A percentile compares a stretch with the other conserved stretches of the same genome.
These are phyloP conservation scores for Mormyrus hasselquistii DNA, from an alignment of 2,797 vertebrate genomes.

Conservation along the genomic window DNA sequence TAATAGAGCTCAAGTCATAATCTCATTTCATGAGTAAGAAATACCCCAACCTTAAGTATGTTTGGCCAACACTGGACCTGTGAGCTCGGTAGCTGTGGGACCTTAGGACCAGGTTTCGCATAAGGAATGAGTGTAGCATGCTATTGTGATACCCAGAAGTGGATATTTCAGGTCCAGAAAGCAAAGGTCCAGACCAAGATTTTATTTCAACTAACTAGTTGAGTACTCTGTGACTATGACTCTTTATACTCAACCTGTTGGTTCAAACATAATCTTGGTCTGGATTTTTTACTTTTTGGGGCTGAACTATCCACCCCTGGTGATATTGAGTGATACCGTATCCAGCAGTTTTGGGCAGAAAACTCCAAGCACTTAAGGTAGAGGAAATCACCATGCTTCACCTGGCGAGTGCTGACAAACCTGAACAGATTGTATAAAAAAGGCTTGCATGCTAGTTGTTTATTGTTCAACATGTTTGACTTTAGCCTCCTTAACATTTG, in stretches of 20 bases:
- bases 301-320: not conserved
- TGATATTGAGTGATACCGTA: not conserved
- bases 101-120: not conserved
- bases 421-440: not conserved
- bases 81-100: not conserved
- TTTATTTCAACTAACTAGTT: not conserved
- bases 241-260: not conserved
- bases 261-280: not conserved
- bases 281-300: not conserved
- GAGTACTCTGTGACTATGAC: not conserved
- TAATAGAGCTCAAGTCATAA: not conserved
- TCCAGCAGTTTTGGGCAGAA: not conserved
- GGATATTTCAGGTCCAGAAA: not conserved
- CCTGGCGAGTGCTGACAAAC: not conserved
- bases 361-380: not conserved
- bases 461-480: not conserved
- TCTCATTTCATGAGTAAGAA: not conserved
- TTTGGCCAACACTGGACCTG: not conserved
- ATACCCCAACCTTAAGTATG: not conserved
- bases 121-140: not conserved
- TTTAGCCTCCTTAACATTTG: not conserved
- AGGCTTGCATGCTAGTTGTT: not conserved
- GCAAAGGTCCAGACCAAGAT: not conserved
- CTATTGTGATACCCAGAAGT: not conserved
- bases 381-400: not conserved